Conservation (phyloP, 2,113 vertebrate species). For the Phycodurus eques region DNA sequence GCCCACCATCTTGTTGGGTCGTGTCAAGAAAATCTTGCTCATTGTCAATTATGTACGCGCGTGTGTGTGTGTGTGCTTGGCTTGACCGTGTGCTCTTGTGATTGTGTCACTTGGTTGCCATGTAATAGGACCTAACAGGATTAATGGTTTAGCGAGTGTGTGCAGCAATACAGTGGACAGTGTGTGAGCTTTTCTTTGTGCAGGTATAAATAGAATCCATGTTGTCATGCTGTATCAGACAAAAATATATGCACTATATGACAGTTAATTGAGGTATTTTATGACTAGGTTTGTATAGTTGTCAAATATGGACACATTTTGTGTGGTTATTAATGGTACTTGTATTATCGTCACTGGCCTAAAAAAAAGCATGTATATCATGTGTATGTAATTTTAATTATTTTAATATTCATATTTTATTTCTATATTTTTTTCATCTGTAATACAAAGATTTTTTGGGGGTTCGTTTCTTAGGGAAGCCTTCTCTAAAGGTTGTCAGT, state of each 20-base stretch:
- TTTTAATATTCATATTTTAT: too few species aligned
- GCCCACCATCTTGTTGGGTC: constrained; percentile 10
- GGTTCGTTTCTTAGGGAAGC: too few species aligned
- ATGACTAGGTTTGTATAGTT: too few species aligned
- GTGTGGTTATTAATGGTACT: too few species aligned
- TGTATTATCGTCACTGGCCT: too few species aligned
- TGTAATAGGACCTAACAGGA: constrained; percentile 59
- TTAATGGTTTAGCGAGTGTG: constrained; percentile 51
- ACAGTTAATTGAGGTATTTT: neutral
- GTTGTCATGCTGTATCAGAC: neutral
- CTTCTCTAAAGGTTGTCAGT: too few species aligned
- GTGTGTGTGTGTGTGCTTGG: constrained; percentile 21
- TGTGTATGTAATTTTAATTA: too few species aligned
- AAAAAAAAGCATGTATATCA: too few species aligned
- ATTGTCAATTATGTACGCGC: neutral
- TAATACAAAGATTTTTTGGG: too few species aligned
- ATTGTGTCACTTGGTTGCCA: constrained; percentile 40
- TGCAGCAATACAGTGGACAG: neutral
- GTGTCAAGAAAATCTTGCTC: constrained; percentile 12
- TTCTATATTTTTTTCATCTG: too few species aligned
- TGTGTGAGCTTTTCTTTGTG: neutral
- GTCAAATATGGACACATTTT: too few species aligned
- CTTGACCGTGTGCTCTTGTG: constrained; percentile 36
- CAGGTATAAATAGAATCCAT: neutral
- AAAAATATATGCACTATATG: neutral